Evolutionary conservation across 2,113 vertebrate species (phyloP), one percentile per base, ranked within the genome.

Genomic region (Cynoglossus semilaevis): DNA sequence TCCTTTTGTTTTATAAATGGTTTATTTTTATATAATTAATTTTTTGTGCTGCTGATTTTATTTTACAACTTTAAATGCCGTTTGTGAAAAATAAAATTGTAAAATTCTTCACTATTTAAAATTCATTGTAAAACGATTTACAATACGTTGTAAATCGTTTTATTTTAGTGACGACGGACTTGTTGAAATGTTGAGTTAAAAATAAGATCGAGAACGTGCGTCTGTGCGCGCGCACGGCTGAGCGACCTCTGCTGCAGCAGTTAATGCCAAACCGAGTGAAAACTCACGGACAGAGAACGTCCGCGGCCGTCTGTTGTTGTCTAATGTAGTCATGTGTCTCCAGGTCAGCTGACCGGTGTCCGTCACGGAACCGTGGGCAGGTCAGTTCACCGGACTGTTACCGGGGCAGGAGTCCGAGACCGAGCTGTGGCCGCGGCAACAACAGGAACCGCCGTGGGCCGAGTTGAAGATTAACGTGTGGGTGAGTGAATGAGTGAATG

Each of bases 381-480:
- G 58, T 77, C 76, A 81, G 46, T 19, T 72, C 74, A 82, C 63
- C 67, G 64, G 55, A 73, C 70, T 42, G 55, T 74, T 65, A 58
- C 69, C 49, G 70, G 42, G 11, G 38, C 38, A 14, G 12, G 55
- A 18, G 47, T 51, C 42, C 69, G 14, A 56, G 59, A 60, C 22
- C 55, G 35, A 40, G 37, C 50, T 57, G 46, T 1, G 52, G 60
- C 17, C 55, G 35, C 46, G 38, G 56, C 63, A 49, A 1, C 46
- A 50, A 22, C 48, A 56, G 43, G 34, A 9, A 36, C 46, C 56
- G 34, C 57, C 18, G 59, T 63, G 65, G 76, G 51, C 22, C 19
- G 9, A 44, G 83, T 86, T 86, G 85, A 82, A 78, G 5, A 80
- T 75, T 88, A 88, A 83, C 77, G 35, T 16, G 1, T 12, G 5